Evolutionary conservation across 2,888 invertebrate genomes (phyloP), one percentile per base, ranked within the genome.

Genomic region (Abrostola tripartita): DNA sequence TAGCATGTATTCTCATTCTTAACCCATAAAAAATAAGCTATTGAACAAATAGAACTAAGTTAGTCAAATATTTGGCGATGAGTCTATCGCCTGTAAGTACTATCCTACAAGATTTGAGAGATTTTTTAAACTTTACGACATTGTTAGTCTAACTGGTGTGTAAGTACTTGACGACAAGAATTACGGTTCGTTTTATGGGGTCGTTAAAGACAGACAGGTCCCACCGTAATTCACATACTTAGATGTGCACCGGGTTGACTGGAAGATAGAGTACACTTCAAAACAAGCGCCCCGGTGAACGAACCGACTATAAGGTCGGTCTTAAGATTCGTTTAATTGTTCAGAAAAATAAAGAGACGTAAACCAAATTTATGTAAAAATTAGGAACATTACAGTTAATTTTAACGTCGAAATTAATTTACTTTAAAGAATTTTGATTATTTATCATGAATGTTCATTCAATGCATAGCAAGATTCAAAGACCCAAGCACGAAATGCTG

Each of bases 401-500:
- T 63, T 76, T 65, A 14, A 65, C 14, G 55, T 65, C 53, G 41
- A 64, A 66, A 1, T 2, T 2, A 41, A n/a, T n/a, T n/a, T n/a
- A n/a, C n/a, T n/a, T n/a, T n/a, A n/a, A n/a, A n/a, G n/a, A n/a
- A n/a, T n/a, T n/a, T n/a, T n/a, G n/a, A n/a, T n/a, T n/a, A n/a
- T n/a, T n/a, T n/a, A n/a, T n/a, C n/a, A n/a, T 55, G 74, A 70
- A 76, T 66, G 83, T 84, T 71, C 78, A 81, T 88, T 86, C 78
- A 85, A 85, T 88, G 87, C 86, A 81, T 75, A 68, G 74, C 74
- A 58, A 36, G 72, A 79, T 81, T 78, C 64, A 71, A 80, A 76
- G 66, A 62, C 62, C 49, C 36, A 52, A 63, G 72, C 9, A 60
- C 50, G 35, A 54, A 50, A 50, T 50, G 37, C 12, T 37, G 52